phyloP scores from a whole-genome alignment of 2,888 invertebrate genomes.

The Tanypteryx hageni region DNA sequence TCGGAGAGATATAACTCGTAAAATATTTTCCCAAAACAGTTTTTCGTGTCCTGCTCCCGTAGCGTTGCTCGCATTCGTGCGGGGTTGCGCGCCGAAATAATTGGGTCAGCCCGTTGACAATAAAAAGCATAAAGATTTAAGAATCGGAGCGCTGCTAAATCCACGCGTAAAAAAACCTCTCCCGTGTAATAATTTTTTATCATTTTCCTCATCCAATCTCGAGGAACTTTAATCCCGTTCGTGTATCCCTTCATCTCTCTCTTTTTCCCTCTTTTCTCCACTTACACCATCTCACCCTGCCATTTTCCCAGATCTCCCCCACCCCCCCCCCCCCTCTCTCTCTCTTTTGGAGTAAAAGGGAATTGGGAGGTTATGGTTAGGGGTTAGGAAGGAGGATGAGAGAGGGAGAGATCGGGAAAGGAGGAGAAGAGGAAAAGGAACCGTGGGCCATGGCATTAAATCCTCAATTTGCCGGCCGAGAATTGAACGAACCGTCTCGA shows the following conservation, averaged over 20 bases:
- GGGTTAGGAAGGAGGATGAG: too few relatives aligned
- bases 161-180: neutral
- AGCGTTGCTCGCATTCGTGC: neutral
- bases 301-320: neutral
- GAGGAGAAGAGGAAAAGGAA: too few relatives aligned
- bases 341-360: too few relatives aligned
- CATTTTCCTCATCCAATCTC: neutral
- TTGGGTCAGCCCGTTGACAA: neutral
- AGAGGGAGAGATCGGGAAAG: too few relatives aligned
- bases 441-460: too few relatives aligned
- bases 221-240: neutral
- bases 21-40: too few relatives aligned
- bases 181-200: neutral
- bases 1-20: too few relatives aligned
- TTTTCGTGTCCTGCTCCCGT: too few relatives aligned
- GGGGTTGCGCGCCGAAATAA: neutral
- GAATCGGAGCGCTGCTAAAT: neutral
- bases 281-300: neutral
- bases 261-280: neutral
- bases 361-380: too few relatives aligned
- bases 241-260: slow-evolving; percentile 1
- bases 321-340: neutral
- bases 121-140: neutral
- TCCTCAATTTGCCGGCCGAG: too few relatives aligned
- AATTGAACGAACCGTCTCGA: too few relatives aligned